phyloP scores from a whole-genome alignment of 1,140 invertebrate species.

The Apis dorsata region DNA sequence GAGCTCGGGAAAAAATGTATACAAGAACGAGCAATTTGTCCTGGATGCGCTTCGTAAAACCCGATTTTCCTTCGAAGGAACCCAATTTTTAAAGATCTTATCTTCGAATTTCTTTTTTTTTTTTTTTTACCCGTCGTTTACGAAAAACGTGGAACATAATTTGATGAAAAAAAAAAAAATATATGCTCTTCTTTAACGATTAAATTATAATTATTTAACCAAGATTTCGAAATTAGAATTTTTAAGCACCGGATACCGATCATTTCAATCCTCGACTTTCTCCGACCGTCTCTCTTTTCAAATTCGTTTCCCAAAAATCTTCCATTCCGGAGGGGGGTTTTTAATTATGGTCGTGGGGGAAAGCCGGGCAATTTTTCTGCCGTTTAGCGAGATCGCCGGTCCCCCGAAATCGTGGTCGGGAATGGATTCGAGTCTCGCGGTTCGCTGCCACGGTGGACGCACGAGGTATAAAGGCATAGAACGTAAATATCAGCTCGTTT shows the following conservation, averaged over 20 bases:
- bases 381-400: neutral
- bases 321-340: neutral
- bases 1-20: conserved; percentile 35
- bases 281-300: neutral
- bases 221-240: too few species aligned
- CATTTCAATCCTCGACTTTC: neutral
- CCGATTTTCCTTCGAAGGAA: neutral
- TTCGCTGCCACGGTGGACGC: conserved; percentile 17
- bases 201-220: too few species aligned
- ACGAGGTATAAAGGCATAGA: conserved; percentile 63
- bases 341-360: conserved; percentile 1
- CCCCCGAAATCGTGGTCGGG: neutral
- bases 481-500: conserved; percentile 69
- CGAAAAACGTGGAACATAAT: too few species aligned
- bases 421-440: too few species aligned
- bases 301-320: too few species aligned
- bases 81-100: neutral
- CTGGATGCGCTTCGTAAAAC: neutral
- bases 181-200: too few species aligned
- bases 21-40: conserved; percentile 41
- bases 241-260: too few species aligned
- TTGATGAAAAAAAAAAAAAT: too few species aligned
- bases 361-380: neutral
- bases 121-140: too few species aligned
- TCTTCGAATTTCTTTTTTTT: neutral